Percentiles rank a stretch among this genome's conserved stretches.
Conservation (phyloP, 1,140 invertebrate genomes). For the Pseudomyrmex sp. region DNA sequence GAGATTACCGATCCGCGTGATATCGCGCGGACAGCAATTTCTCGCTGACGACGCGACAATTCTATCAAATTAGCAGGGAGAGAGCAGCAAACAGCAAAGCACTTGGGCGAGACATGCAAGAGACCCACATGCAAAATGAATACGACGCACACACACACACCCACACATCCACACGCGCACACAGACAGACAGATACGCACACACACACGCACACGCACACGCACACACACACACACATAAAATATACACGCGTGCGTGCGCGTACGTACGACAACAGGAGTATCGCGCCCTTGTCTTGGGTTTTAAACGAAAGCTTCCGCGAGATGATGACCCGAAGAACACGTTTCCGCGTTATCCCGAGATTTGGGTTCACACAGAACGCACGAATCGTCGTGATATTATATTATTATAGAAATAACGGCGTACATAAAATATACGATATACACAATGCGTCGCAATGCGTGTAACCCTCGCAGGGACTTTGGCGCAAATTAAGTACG, state of each 20-base stretch:
- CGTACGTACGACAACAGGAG: slow-evolving; percentile 68
- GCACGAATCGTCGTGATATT: slow-evolving; percentile 63
- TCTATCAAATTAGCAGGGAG: slow-evolving; percentile 73
- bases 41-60: slow-evolving; percentile 47
- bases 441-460: slow-evolving; percentile 51
- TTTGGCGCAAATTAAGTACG: slow-evolving; percentile 20
- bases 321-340: background rate
- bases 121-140: slow-evolving; percentile 83
- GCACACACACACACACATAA: slow-evolving; percentile 60
- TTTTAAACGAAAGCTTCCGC: too few relatives aligned
- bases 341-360: slow-evolving; percentile 30
- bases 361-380: slow-evolving; percentile 42
- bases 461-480: slow-evolving; percentile 30
- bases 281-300: background rate
- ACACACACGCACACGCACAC: slow-evolving; percentile 57
- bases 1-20: slow-evolving; percentile 18
- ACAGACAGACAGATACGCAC: slow-evolving; percentile 25
- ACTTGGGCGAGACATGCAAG: slow-evolving; percentile 83
- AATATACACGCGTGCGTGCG: slow-evolving; percentile 70
- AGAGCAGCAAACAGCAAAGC: slow-evolving; percentile 84
- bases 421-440: background rate
- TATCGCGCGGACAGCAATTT: slow-evolving; percentile 47
- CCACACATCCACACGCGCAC: slow-evolving; percentile 57
- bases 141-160: slow-evolving; percentile 65
- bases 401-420: slow-evolving; percentile 7